phyloP scores from a whole-genome alignment of 2,113 vertebrate species.

The Saccopteryx leptura region DNA sequence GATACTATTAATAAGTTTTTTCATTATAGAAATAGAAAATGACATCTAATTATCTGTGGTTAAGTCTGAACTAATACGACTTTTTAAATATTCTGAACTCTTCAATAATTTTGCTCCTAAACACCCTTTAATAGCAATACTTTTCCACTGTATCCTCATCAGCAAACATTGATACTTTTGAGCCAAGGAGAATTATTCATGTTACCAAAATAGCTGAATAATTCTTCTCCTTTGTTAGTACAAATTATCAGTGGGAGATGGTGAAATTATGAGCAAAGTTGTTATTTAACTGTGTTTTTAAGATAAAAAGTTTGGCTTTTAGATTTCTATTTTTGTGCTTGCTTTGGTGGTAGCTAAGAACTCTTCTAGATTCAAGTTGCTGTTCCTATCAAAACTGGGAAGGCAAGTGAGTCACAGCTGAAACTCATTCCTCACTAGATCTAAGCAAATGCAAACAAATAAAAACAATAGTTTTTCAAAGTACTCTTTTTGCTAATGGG shows the following conservation, averaged over 20 bases:
- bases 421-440: conserved; percentile 36
- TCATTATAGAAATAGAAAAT: neutral
- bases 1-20: conserved; percentile 33
- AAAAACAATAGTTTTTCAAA: neutral
- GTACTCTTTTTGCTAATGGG: conserved; percentile 23
- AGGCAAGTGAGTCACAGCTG: conserved; percentile 1
- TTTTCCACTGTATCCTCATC: neutral
- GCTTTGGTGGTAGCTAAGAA: neutral
- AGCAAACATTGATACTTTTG: neutral
- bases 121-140: neutral
- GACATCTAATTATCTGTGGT: neutral
- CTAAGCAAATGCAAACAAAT: conserved; percentile 45
- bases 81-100: neutral
- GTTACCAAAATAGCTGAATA: conserved; percentile 4
- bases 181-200: conserved; percentile 35
- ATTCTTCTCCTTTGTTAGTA: neutral
- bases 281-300: conserved; percentile 21
- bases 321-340: neutral
- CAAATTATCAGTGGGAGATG: neutral
- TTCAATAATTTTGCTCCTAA: conserved; percentile 25
- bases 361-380: neutral
- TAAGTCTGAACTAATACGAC: conserved; percentile 14
- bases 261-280: conserved; percentile 37
- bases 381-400: conserved; percentile 23
- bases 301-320: conserved; percentile 46